Evolutionary conservation across 2,113 vertebrate genomes (phyloP).

Genomic region (Nothocercus julius): DNA sequence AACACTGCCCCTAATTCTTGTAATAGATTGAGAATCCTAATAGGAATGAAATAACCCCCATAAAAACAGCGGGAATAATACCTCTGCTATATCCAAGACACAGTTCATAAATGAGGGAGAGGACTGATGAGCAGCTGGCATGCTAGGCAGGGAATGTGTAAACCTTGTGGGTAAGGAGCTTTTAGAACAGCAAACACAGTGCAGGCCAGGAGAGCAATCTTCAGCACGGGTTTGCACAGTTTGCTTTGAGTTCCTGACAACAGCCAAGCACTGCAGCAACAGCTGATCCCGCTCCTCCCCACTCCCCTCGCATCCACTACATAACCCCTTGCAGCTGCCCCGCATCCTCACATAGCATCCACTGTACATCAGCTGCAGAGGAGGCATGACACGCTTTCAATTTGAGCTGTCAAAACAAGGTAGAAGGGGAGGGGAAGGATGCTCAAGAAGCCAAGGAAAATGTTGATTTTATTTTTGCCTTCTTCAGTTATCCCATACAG

Average conservation of each 20-base stretch:
- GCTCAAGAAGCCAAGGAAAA: neutral
- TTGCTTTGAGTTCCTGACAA: neutral
- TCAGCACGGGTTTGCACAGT: neutral
- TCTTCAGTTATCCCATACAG: neutral
- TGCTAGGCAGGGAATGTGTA: neutral
- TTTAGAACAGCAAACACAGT: neutral
- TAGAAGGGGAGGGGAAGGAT: neutral
- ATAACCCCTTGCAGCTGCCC: conserved; percentile 1
- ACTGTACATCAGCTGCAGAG: neutral
- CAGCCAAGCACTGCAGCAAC: neutral
- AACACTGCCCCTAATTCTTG: neutral
- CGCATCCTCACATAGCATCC: neutral
- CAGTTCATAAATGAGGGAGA: neutral
- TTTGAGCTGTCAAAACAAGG: conserved; percentile 30
- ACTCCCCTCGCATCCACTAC: neutral
- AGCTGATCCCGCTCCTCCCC: neutral
- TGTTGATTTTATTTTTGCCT: neutral
- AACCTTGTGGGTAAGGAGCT: neutral
- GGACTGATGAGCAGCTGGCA: neutral
- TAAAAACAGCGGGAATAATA: neutral
- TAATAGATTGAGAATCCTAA: neutral
- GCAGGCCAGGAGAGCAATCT: neutral
- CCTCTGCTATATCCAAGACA: neutral
- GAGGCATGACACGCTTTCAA: conserved; percentile 27
- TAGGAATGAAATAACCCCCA: neutral